Base-by-base conservation (phyloP, 2,888 invertebrate genomes). In the Polymixis flavicincta region DNA sequence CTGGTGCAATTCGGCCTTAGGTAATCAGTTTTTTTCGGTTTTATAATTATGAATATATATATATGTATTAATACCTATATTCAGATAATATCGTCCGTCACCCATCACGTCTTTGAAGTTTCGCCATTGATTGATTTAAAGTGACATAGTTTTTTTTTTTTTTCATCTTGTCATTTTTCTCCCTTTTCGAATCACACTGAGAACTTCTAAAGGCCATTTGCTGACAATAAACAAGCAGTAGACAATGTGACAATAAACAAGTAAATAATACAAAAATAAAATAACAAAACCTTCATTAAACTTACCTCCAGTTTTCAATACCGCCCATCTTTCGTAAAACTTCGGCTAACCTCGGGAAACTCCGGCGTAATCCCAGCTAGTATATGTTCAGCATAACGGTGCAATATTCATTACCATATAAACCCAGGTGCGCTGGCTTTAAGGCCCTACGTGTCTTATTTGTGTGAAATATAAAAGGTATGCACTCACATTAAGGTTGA, bases 331-430 rank as follows among this genome's bases (percentile, higher is more conserved):
- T 75, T 64, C 74, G 69, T 66, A 42, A 28, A 71, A 65, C 74
- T 65, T 71, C 66, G 76, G 61, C 52, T 37, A 65, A 59, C 80
- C 45, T 66, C 76, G 69, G 54, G 22, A 52, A 52, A 50, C 13
- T 9, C 37, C 76, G 59, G 45, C 32, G 48, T 82, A 80, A 82
- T 84, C 84, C 82, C n/a, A 45, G 57, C 59, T 60, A 64, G 70
- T 80, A 54, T 80, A 84, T 72, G 69, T 60, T 84, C 71, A 69
- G 85, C 48, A 63, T 81, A 80, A 80, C 54, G 72, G 66, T 84
- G 82, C 81, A 82, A 82, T 84, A 82, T 81, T 84, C 82, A 84
- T 82, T 82, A 80, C 55, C 70, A 72, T 82, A 84, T 84, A 80
- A 80, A 60, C 69, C 72, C 82, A 82, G 82, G 81, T 82, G 85